These are phyloP conservation scores for Hypolimnas misippus DNA, from an alignment of 2,888 invertebrate species.

Conservation along the genomic window DNA sequence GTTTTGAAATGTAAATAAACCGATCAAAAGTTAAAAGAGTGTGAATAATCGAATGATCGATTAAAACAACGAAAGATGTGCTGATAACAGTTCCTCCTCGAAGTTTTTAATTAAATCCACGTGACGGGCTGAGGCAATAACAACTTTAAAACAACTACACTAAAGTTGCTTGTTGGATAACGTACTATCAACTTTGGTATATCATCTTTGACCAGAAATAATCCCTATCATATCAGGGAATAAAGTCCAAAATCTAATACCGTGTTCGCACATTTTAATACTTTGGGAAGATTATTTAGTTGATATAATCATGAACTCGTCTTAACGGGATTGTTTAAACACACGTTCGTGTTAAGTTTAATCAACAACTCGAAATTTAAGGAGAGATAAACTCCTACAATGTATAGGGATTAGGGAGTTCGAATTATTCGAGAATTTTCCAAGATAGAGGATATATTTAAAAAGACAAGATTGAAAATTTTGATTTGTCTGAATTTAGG, in stretches of 20 bases:
- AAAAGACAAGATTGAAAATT: not conserved
- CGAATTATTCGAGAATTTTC: not conserved
- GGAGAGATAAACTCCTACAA: conserved; percentile 3
- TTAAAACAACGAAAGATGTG: conserved; percentile 19
- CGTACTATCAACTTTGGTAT: not conserved
- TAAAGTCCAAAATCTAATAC: not conserved
- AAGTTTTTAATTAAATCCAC: conserved; percentile 31
- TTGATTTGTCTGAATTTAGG: not conserved
- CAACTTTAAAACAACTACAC: conserved; percentile 16
- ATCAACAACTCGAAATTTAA: conserved; percentile 14
- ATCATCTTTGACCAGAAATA: not conserved
- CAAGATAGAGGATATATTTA: not conserved
- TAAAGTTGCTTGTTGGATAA: conserved; percentile 11
- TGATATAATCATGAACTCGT: conserved; percentile 16
- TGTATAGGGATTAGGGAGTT: conserved; percentile 1
- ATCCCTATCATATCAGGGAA: not conserved
- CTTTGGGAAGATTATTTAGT: conserved; percentile 10
- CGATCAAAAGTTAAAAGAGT: conserved; percentile 23
- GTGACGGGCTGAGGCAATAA: conserved; percentile 7
- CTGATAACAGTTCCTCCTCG: conserved; percentile 16
- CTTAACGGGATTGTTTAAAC: conserved; percentile 12
- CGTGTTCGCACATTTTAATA: not conserved
- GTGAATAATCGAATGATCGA: conserved; percentile 25
- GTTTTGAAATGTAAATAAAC: conserved; percentile 13
- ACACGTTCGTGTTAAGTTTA: conserved; percentile 8